Evolutionary conservation across 2,888 invertebrate species (phyloP), one percentile per base, ranked within the genome.

Genomic region (Cataglyphis cursor): DNA sequence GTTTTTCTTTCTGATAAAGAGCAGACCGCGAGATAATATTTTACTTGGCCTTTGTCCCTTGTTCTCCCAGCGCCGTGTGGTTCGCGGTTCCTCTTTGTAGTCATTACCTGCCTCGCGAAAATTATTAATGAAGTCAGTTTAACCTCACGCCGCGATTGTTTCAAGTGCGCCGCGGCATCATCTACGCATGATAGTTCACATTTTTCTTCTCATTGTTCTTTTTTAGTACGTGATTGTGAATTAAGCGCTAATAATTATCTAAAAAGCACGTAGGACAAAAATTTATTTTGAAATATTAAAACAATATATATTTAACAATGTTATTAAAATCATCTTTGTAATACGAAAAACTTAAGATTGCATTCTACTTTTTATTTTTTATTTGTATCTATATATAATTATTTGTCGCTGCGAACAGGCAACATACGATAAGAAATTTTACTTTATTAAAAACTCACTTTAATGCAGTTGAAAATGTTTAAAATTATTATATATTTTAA

Each of bases 41-140:
- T 80, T 80, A 80, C 78, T 80, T 80, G 78, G 78, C 78, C 78
- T 80, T 80, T 80, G 78, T 80, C 78, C 78, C 78, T 80, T 80
- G 74, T 72, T 80, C 78, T 73, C 73, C 78, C 44, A 0, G 59
- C 31, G 73, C 78, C 59, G 78, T 73, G 78, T 21, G 78, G 78
- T 80, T 80, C 73, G 74, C 78, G 73, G 44, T 80, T 72, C 73
- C 78, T 80, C 73, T 68, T 82, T 68, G 70, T 74, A 72, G 59
- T 61, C 68, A 66, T 72, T 70, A 74, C 35, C 68, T 65, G 24
- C 51, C 80, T 57, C 72, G 80, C 51, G 24, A 78, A 62, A 83
- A 85, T 86, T 80, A 80, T 80, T 83, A 86, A 86, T 76, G 86
- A 86, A 86, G 83, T 66, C 86, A 51, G 73, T 41, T 83, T 80